Base-by-base conservation (phyloP, 92 coral and sea anemone species). In the Meandrina meandrites region DNA sequence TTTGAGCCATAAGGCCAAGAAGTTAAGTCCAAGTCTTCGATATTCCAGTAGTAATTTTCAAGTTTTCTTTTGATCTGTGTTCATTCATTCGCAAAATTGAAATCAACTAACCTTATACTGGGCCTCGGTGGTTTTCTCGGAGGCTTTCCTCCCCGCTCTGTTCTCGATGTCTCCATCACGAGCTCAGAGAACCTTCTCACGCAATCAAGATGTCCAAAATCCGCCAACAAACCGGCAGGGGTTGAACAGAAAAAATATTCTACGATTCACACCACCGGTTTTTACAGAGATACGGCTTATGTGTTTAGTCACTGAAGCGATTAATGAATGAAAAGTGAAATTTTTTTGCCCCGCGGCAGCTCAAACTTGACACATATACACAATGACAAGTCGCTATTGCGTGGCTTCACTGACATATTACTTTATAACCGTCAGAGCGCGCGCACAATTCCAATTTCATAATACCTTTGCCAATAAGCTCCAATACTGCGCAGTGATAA, bases 91-190 rank as follows among this genome's bases (percentile, higher is more conserved):
- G 86, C 54, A 79, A 83, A 56, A 67, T 51, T 78, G 45, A 42
- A 80, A 57, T 30, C 28, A 22, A 91, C 91, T 34, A 75, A 90
- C 93, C 93, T 80, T 86, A 78, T 88, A 70, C 95, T 92, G 4
- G 95, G 95, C 58, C 95, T 83, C 47, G 95, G 95, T 32, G 95
- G 95, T 48, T 92, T 92, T 73, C 66, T 79, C 1, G 95, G 95
- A 34, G 84, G 78, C 13, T 11, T 70, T 77, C 36, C 66, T 71
- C 40, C 84, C 45, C 56, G 62, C 2, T 76, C 62, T 21, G 5
- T 77, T 37, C 69, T 35, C 4, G 48, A 19, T 16, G 84, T 80
- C 51, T 86, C 86, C 84, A 86, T 86, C 60, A 45, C 28, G 75
- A 60, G 28, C 45, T 69, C 4, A 70, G 17, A 15, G 30, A 36